Evolutionary conservation across 2,888 invertebrate genomes (phyloP).

Genomic region (Exephanes ischioxanthus): DNA sequence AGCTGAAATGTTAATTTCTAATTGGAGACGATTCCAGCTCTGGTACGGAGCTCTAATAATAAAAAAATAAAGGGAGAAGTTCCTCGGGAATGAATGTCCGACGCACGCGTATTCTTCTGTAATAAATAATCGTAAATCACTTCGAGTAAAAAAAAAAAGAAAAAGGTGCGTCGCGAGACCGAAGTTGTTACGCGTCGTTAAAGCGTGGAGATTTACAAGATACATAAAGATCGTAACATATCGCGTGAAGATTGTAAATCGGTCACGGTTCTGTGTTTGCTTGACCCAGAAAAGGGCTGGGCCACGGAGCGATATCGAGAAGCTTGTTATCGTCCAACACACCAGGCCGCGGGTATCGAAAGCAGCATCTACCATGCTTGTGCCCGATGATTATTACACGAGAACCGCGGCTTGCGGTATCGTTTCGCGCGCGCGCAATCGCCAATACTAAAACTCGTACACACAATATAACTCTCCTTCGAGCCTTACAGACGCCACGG

Average conservation of each 20-base stretch:
- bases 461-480: conserved; percentile 37
- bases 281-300: conserved; percentile 76
- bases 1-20: not conserved
- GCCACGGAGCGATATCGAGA: conserved; percentile 67
- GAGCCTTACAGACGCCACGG: conserved; percentile 37
- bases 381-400: conserved; percentile 42
- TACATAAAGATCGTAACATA: conserved; percentile 45
- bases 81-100: not conserved
- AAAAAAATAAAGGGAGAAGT: not conserved
- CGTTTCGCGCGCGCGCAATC: conserved; percentile 30
- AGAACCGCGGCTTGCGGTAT: conserved; percentile 24
- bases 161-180: not conserved
- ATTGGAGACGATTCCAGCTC: not conserved
- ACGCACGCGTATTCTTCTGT: not conserved
- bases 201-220: conserved; percentile 46
- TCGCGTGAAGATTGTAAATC: conserved; percentile 59
- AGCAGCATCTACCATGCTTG: conserved; percentile 21
- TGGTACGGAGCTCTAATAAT: not conserved
- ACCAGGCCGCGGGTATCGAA: conserved; percentile 52
- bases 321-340: conserved; percentile 60
- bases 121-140: conserved; percentile 8
- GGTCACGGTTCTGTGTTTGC: conserved; percentile 70
- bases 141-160: not conserved
- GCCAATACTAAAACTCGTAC: conserved; percentile 1
- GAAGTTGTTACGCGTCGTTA: not conserved